A percentile compares a stretch with the other conserved stretches of the same genome.
Evolutionary conservation across 2,888 invertebrate genomes (phyloP).

Genomic region (Subacronicta megacephala): DNA sequence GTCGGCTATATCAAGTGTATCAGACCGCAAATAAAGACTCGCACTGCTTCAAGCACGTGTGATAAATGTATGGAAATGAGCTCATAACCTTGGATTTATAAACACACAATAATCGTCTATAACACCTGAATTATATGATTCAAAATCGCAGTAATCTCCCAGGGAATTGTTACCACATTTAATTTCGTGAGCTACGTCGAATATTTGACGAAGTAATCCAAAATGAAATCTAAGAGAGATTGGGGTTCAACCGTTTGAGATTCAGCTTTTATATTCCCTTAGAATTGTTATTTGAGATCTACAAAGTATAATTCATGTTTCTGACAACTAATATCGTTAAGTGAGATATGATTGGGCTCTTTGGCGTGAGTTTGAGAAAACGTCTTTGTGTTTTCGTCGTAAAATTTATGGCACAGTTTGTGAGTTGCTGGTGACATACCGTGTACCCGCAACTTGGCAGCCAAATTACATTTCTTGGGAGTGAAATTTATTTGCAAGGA

Average conservation of each 20-base stretch:
- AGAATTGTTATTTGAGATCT: constrained; percentile 33
- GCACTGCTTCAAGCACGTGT: constrained; percentile 18
- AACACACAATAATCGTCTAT: constrained; percentile 13
- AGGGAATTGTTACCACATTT: constrained; percentile 36
- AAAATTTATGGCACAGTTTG: constrained; percentile 27
- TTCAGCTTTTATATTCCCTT: constrained; percentile 34
- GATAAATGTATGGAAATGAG: constrained; percentile 35
- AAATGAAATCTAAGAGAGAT: constrained; percentile 52
- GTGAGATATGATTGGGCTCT: constrained; percentile 34
- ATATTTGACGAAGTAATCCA: constrained; percentile 51
- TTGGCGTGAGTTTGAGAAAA: constrained; percentile 22
- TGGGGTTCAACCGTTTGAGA: constrained; percentile 36
- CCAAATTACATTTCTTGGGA: constrained; percentile 13
- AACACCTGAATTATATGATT: constrained; percentile 23
- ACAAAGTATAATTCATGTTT: constrained; percentile 40
- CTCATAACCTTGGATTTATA: constrained; percentile 1
- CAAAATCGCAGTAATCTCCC: constrained; percentile 17
- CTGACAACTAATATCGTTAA: constrained; percentile 44
- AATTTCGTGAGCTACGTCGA: constrained; percentile 41
- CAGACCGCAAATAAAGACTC: constrained; percentile 7
- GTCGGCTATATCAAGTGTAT: constrained; percentile 6
- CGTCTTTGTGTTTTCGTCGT: constrained; percentile 12
- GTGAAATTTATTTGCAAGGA: not conserved
- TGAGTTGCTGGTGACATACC: constrained; percentile 26
- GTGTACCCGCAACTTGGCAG: constrained; percentile 19